Evolutionary conservation across 2,888 invertebrate species (phyloP).

Genomic region (Desoria tigrina): DNA sequence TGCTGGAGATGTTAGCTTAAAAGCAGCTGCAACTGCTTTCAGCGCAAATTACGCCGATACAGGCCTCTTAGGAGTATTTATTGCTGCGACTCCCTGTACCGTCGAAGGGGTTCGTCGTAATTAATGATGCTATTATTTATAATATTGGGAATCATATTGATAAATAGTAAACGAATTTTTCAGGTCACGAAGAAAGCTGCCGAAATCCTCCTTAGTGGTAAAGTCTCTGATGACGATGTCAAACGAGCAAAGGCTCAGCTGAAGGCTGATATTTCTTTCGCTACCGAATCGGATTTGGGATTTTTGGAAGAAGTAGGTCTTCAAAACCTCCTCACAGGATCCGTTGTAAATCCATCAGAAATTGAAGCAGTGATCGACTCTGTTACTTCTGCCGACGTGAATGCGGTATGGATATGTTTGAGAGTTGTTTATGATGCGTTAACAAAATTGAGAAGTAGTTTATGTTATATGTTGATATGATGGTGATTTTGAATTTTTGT

Average conservation of each 20-base stretch:
- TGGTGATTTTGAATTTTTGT: background rate
- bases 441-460: too few species aligned
- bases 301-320: conserved; percentile 68
- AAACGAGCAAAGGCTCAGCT: conserved; percentile 75
- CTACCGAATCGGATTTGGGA: conserved; percentile 65
- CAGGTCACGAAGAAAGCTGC: conserved; percentile 50
- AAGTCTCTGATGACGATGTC: conserved; percentile 69
- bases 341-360: conserved; percentile 61
- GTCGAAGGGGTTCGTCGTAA: conserved; percentile 60
- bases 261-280: conserved; percentile 68
- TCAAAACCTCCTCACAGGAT: conserved; percentile 69
- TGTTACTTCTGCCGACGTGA: conserved; percentile 69
- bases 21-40: conserved; percentile 67
- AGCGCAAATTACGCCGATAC: conserved; percentile 81
- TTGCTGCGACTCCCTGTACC: conserved; percentile 68
- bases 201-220: conserved; percentile 62
- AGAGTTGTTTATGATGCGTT: too few species aligned
- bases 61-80: conserved; percentile 77
- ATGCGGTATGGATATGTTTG: conserved; percentile 68
- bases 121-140: background rate
- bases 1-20: conserved; percentile 55
- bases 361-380: conserved; percentile 69
- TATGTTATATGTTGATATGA: too few species aligned
- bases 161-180: conserved; percentile 21
- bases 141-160: conserved; percentile 15